Evolutionary conservation across 64 coral and sea anemone species (phyloP), one percentile per base, ranked within the genome.

Genomic region (Orbicella faveolata): DNA sequence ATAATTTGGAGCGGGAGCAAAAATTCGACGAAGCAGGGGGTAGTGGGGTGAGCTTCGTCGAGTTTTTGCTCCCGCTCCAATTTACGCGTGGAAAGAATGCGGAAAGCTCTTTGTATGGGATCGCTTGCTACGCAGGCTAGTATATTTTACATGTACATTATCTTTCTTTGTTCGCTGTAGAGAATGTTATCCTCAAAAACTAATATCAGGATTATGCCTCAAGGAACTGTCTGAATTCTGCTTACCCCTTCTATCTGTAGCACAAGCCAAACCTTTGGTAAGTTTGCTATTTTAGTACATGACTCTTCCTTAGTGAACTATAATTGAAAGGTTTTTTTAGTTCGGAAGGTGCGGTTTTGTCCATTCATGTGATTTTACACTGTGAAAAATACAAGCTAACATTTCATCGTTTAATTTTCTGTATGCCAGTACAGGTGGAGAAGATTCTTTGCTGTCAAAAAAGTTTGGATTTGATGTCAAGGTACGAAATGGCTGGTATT

Each of bases 401-500:
- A 74, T 14, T 36, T 76, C 36, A 48, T 9, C 36, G 19, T 79
- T 57, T 4, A 1, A 78, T 4, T 52, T 34, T 57, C 9, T 13
- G 15, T 23, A 25, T 70, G 65, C 30, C 30, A 0, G 30, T 70
- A 26, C 14, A 85, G 82, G 82, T 85, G 25, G 82, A 85, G 13
- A 70, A 73, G n/a, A 72, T 85, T 85, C 82, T 85, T 85, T 85
- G 82, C 82, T 72, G 82, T 72, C 82, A 85, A 41, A 85, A 85
- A 85, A 52, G 82, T 41, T 73, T 85, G 64, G 82, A 85, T 72
- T 85, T 85, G 36, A 16, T 70, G 4, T 72, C 63, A n/a, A 85
- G 82, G 82, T 85, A 44, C 4, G 19, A 12, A 4, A 44, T 44
- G 36, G 6, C 12, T 30, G 17, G 3, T 70, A 7, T 6, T 10